These are phyloP conservation scores for Nicator chloris DNA, from an alignment of 2,113 vertebrate species.

Conservation along the genomic window DNA sequence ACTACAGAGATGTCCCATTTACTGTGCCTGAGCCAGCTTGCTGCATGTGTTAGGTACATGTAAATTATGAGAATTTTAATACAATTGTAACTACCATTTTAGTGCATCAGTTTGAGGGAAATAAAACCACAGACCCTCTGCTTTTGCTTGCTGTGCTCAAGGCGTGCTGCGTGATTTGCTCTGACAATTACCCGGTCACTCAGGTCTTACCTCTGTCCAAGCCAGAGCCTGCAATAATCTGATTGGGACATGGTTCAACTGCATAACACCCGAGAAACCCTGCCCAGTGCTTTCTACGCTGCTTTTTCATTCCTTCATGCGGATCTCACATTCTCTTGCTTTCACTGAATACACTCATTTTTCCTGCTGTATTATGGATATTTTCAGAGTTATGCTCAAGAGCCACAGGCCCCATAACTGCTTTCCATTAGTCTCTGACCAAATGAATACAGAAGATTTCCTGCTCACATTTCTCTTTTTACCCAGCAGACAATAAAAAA, in stretches of 20 bases:
- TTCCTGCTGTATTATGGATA: neutral
- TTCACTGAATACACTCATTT: neutral
- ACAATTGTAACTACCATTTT: neutral
- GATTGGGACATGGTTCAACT: neutral
- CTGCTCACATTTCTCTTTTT: neutral
- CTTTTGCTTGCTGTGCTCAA: neutral
- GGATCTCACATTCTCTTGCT: neutral
- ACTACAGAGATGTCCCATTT: neutral
- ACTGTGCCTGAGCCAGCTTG: neutral
- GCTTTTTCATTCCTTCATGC: neutral
- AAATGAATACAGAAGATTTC: neutral
- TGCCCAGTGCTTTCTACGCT: neutral
- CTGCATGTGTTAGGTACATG: neutral
- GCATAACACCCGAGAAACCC: fast-evolving
- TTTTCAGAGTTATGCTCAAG: neutral
- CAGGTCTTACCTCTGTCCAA: neutral
- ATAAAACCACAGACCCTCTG: neutral
- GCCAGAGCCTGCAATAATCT: neutral
- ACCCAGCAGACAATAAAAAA: neutral
- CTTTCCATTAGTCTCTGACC: neutral
- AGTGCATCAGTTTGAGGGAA: neutral
- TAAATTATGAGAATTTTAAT: neutral
- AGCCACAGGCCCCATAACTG: neutral
- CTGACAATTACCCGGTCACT: neutral
- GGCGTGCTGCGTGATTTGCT: neutral